Evolutionary conservation across 2,888 invertebrate species (phyloP).

Genomic region (Linnaemya vulpina): DNA sequence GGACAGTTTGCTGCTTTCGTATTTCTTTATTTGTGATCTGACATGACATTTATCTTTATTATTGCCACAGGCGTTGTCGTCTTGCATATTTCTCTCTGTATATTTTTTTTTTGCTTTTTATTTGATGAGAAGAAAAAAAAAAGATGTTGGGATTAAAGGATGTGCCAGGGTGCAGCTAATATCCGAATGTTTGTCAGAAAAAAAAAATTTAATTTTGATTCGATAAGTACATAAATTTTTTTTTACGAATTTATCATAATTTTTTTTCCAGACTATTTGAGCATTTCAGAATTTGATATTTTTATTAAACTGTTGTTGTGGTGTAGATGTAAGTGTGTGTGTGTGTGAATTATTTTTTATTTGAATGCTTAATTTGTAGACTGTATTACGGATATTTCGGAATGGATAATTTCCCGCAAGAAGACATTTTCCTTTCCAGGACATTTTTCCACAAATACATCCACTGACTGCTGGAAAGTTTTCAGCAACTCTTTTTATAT

Average conservation of each 20-base stretch:
- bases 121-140: neutral
- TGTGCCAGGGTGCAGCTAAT: constrained; percentile 43
- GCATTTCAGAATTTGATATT: too few relatives aligned
- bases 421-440: too few relatives aligned
- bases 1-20: constrained; percentile 22
- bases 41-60: constrained; percentile 73
- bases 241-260: neutral
- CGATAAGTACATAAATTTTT: neutral
- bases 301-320: too few relatives aligned
- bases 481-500: too few relatives aligned
- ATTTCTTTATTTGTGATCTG: constrained; percentile 62
- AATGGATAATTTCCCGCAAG: too few relatives aligned
- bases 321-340: too few relatives aligned
- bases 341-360: too few relatives aligned
- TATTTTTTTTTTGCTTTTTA: constrained; percentile 37
- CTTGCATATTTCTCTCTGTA: constrained; percentile 34
- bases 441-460: too few relatives aligned
- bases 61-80: constrained; percentile 74
- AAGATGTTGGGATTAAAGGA: constrained; percentile 4
- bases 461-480: too few relatives aligned
- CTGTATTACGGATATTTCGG: too few relatives aligned
- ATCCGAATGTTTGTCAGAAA: neutral
- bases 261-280: neutral
- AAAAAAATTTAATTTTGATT: neutral
- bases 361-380: too few relatives aligned